Evolutionary conservation across 2,888 invertebrate genomes (phyloP).

Genomic region (Oasisia sp.): DNA sequence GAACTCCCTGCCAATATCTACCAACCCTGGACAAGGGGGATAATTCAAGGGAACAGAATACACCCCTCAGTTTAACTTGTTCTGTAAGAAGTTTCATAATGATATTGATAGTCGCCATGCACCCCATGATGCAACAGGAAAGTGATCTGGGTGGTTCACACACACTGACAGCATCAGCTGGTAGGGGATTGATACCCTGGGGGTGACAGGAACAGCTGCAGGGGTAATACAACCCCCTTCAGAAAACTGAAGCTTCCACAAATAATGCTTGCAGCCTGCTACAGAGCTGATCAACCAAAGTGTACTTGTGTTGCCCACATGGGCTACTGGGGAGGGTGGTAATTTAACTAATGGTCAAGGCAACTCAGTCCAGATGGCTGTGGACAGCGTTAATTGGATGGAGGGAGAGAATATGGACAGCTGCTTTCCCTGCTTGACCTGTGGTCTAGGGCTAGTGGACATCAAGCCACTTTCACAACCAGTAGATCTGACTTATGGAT

Average conservation of each 20-base stretch:
- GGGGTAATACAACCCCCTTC: constrained; percentile 13
- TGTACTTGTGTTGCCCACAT: not conserved
- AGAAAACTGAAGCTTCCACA: constrained; percentile 1
- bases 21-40: no score
- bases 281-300: not conserved
- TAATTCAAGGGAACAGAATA: no score
- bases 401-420: not conserved
- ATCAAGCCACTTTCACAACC: not conserved
- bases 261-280: not conserved
- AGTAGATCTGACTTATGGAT: not conserved
- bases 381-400: not conserved
- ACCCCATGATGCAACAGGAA: not conserved
- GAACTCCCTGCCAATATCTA: no score
- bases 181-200: not conserved
- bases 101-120: no score
- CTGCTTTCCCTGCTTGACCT: not conserved
- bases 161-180: not conserved
- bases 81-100: not conserved
- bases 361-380: not conserved
- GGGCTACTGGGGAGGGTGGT: not conserved
- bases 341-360: not conserved
- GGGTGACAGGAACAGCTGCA: not conserved
- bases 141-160: not conserved
- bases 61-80: no score
- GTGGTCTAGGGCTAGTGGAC: not conserved